Evolutionary conservation across 2,888 invertebrate species (phyloP).

Genomic region (Drosophila villosipedis): DNA sequence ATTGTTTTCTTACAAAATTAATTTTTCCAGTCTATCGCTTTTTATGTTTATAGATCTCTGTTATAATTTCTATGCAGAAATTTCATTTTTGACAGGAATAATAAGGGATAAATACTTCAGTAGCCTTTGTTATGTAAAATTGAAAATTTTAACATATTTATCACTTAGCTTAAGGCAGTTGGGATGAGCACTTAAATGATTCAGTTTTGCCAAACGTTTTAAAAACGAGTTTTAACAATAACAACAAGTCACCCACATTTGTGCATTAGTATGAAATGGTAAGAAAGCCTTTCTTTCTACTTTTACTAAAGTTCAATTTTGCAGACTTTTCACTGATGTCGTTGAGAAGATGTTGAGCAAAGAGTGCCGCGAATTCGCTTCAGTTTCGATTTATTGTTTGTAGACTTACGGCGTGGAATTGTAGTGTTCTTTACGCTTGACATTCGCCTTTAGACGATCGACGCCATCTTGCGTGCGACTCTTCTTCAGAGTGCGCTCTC

Average conservation of each 20-base stretch:
- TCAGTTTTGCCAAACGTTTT: neutral
- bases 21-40: neutral
- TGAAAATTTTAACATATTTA: neutral
- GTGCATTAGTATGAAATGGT: neutral
- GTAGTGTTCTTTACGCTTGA: slow-evolving; percentile 48
- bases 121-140: neutral
- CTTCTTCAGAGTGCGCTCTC: slow-evolving; percentile 30
- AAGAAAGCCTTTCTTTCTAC: neutral
- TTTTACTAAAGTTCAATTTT: neutral
- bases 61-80: neutral
- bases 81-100: neutral
- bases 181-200: neutral
- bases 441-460: slow-evolving; percentile 31
- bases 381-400: neutral
- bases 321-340: neutral
- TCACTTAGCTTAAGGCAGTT: neutral
- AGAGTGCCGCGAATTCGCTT: neutral
- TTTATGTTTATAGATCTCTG: neutral
- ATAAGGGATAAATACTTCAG: neutral
- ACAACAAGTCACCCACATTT: neutral
- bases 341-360: neutral
- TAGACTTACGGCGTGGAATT: slow-evolving; percentile 65
- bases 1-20: neutral
- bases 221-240: neutral
- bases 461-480: slow-evolving; percentile 38